Percentiles rank a stretch among this genome's conserved stretches.
Conservation (phyloP, 2,113 vertebrate species). For the Thermophis baileyi region DNA sequence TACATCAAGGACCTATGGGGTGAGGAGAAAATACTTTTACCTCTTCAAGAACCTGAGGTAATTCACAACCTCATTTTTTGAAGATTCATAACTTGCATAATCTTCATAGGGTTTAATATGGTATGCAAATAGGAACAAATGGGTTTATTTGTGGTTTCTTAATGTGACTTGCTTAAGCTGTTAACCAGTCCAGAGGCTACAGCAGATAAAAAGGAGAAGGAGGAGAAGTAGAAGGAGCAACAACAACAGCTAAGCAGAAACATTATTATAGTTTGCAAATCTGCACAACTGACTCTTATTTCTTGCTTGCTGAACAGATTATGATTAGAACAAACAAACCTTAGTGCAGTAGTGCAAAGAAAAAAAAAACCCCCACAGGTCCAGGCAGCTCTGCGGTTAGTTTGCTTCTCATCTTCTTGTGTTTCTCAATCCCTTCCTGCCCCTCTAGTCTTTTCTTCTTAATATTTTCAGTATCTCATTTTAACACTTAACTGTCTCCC, state of each 20-base stretch:
- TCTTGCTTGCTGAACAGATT: neutral
- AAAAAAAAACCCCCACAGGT: neutral
- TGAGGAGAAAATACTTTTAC: neutral
- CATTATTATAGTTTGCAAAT: neutral
- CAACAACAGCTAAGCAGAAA: neutral
- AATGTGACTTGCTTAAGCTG: neutral
- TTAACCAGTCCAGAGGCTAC: neutral
- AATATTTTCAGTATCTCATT: neutral
- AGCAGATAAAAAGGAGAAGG: neutral
- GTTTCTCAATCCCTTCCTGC: neutral
- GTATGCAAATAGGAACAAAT: neutral
- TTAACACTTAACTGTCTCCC: neutral
- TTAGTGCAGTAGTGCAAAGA: neutral
- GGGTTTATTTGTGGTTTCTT: neutral
- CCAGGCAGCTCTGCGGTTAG: neutral
- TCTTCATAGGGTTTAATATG: neutral
- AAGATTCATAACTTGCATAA: neutral
- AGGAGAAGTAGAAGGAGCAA: neutral
- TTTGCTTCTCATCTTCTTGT: neutral
- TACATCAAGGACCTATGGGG: neutral
- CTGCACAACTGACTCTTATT: neutral
- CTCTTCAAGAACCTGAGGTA: neutral
- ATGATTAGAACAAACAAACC: neutral
- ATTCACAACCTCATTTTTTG: neutral
- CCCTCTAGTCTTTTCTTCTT: neutral